These are phyloP conservation scores for Rhingia rostrata DNA, from an alignment of 2,888 invertebrate species.

Conservation along the genomic window DNA sequence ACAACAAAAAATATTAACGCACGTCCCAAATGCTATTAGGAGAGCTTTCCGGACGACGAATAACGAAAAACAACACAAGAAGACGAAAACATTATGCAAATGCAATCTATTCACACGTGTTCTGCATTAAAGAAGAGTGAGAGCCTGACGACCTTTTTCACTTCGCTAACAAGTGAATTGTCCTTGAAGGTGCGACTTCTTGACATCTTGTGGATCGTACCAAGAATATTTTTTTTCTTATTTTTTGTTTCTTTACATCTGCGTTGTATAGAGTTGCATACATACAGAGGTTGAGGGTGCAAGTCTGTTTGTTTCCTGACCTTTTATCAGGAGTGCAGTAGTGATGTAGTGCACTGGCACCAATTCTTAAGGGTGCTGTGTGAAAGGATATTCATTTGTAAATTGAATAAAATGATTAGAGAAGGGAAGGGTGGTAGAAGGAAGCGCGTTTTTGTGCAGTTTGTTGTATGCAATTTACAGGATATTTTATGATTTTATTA, in stretches of 20 bases:
- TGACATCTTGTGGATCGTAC: constrained; percentile 44
- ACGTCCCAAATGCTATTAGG: constrained; percentile 49
- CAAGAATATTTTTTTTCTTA: neutral
- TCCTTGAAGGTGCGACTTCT: constrained; percentile 55
- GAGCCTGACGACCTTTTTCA: constrained; percentile 10
- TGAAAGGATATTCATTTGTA: constrained; percentile 33
- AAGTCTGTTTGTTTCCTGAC: constrained; percentile 4
- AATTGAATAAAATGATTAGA: constrained; percentile 34
- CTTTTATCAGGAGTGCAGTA: neutral
- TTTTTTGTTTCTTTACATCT: neutral
- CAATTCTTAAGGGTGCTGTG: constrained; percentile 11
- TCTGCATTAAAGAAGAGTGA: constrained; percentile 18
- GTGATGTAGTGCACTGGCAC: neutral
- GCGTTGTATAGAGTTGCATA: neutral
- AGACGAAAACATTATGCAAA: constrained; percentile 52
- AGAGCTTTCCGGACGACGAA: constrained; percentile 21
- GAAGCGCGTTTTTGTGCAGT: too few relatives aligned
- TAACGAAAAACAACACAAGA: constrained; percentile 3
- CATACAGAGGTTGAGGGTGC: constrained; percentile 5
- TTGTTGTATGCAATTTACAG: too few relatives aligned
- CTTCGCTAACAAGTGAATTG: constrained; percentile 47
- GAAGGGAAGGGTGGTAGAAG: neutral
- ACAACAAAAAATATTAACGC: constrained; percentile 25
- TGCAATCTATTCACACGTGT: constrained; percentile 63
- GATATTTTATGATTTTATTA: too few relatives aligned